Base-by-base conservation (phyloP, 37 sponge, comb jelly and placozoan genomes). In the Axinella damicornis region DNA sequence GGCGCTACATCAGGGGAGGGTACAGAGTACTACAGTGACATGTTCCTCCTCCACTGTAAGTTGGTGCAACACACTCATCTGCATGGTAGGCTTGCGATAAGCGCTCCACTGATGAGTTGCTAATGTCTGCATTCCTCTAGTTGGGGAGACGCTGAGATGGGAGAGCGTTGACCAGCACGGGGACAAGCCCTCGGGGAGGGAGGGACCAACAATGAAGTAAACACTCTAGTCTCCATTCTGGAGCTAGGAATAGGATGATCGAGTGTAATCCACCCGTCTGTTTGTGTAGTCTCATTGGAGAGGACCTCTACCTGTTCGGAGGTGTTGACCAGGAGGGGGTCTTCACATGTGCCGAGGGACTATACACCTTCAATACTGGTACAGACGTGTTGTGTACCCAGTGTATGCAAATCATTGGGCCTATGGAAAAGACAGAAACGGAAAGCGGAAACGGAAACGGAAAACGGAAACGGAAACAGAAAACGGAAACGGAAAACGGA, bases 1-100 rank as follows among this genome's bases (percentile, higher is more conserved):
- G 93, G 93, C 28, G 62, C 71, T 28, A 72, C 60, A 1, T 91
- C 83, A 24, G 79, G 75, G 30, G 81, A 38, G 28, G 25, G 60
- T 5, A 67, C 73, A 0, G 70, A 36, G 31, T 94, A 84, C 64
- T 61, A 71, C 46, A 80, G 63, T n/a, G 92, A 88, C 61, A 27
- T 88, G 67, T 88, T 57, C 56, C 24, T 67, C 24, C 91, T 90
- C 52, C 53, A 83, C 36, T 83, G 89, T 83, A 71, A 77, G 88
- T 28, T n/a, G 30, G 46, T n/a, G n/a, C n/a, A n/a, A n/a, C n/a
- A n/a, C n/a, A n/a, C n/a, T n/a, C n/a, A n/a, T n/a, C n/a, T n/a
- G n/a, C n/a, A n/a, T n/a, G n/a, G n/a, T n/a, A n/a, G n/a, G n/a
- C n/a, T n/a, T n/a, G n/a, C n/a, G n/a, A n/a, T n/a, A n/a, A n/a